Base-by-base conservation (phyloP, 2,888 invertebrate species). In the Leptopilina syphax region DNA sequence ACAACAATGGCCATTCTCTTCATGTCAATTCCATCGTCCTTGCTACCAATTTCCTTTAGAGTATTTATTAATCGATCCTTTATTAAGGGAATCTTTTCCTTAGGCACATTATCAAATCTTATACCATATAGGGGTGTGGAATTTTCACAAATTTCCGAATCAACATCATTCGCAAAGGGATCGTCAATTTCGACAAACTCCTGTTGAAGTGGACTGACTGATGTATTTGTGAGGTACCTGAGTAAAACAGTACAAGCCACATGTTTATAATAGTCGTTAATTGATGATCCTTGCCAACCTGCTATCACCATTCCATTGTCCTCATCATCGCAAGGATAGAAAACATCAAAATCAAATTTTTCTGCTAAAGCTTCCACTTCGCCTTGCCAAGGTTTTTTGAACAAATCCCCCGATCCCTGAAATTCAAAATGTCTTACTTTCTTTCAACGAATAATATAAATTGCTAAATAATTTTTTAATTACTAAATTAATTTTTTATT, bases 221-320 rank as follows among this genome's bases (percentile, higher is more conserved):
- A 95, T n/a, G 96, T 96, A 87, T 97, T 96, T 12, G 96, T 96
- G 79, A 98, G 92, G 92, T 98, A 98, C 81, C 96, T 96, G 85
- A 97, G 92, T 63, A 97, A 91, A 13, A 97, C 92, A 54, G 94
- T 94, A 83, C 95, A 94, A 7, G 95, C 96, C 3, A 94, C 94
- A 82, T 96, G 90, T 77, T 94, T 93, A 84, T 93, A 94, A 81
- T 95, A 90, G 77, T 95, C 93, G 0, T 90, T 90, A 3, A 94
- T 92, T 57, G 94, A 94, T 0, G 98, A 97, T 3, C 97, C 97
- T 82, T 97, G 93, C 96, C 97, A 98, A 0, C 95, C 96, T 81
- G 96, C 94, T 81, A 94, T 91, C 78, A 96, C 96, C 90, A 97
- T 93, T 10, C 97, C 97, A 91, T 96, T 95, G 83, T 95, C 95